Evolutionary conservation across 1,140 invertebrate genomes (phyloP).

Genomic region (Ips typographus): DNA sequence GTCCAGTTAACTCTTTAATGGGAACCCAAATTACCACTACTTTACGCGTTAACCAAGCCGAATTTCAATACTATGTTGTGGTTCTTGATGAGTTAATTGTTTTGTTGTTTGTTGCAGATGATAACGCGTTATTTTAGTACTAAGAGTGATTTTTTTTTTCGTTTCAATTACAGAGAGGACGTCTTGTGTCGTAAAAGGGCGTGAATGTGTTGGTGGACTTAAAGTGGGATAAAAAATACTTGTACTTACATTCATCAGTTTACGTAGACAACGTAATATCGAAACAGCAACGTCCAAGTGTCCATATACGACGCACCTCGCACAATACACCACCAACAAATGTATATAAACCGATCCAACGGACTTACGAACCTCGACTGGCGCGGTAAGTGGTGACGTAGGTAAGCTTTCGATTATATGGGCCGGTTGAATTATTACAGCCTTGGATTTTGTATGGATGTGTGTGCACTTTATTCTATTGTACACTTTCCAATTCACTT

Average conservation of each 20-base stretch:
- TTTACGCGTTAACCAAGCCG: constrained; percentile 12
- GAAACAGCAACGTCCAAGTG: constrained; percentile 14
- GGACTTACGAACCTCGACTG: constrained; percentile 16
- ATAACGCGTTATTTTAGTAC: background rate
- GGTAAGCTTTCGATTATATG: constrained; percentile 22
- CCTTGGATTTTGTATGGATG: constrained; percentile 6
- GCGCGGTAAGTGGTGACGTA: constrained; percentile 14
- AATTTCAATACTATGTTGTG: background rate
- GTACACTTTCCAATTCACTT: no score
- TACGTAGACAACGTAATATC: constrained; percentile 21
- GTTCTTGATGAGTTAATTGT: background rate
- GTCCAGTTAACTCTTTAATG: constrained; percentile 22
- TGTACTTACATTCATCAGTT: constrained; percentile 31
- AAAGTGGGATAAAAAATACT: background rate
- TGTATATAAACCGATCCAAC: background rate
- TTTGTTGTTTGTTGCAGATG: background rate
- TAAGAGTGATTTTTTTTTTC: background rate
- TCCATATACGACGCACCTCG: constrained; percentile 24
- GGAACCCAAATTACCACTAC: constrained; percentile 17
- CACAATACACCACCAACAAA: constrained; percentile 17
- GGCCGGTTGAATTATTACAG: constrained; percentile 15
- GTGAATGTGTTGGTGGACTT: background rate
- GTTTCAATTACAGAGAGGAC: background rate
- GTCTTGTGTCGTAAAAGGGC: background rate
- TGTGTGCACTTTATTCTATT: background rate